phyloP scores from a whole-genome alignment of 23 tunicate species.

The Pegea sp. region DNA sequence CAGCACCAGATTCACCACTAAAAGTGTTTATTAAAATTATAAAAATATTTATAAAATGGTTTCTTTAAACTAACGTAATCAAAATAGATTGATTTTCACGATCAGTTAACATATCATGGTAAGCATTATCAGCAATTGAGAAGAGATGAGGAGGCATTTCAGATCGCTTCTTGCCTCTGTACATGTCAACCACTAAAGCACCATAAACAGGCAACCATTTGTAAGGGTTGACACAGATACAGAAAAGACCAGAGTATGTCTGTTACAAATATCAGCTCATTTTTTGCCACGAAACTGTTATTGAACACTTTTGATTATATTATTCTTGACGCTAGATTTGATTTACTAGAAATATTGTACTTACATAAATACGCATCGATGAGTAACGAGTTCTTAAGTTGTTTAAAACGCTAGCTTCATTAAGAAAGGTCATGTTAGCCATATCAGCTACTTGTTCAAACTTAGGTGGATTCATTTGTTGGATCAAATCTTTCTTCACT shows the following conservation, averaged over 20 bases:
- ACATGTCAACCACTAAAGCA: slow-evolving; percentile 58
- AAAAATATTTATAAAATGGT: neutral
- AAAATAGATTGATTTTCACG: slow-evolving; percentile 95
- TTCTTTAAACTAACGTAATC: slow-evolving; percentile 56
- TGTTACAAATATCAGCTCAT: too few species aligned
- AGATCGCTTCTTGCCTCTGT: slow-evolving; percentile 72
- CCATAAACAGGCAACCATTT: slow-evolving; percentile 97
- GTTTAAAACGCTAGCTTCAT: slow-evolving; percentile 75
- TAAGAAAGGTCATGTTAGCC: slow-evolving; percentile 98
- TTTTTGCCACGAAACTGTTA: too few species aligned
- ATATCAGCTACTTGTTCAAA: slow-evolving; percentile 79
- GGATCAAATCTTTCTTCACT: slow-evolving; percentile 58
- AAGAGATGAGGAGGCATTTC: slow-evolving; percentile 93
- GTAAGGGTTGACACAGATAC: slow-evolving; percentile 91
- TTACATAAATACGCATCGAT: slow-evolving; percentile 79
- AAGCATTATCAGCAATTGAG: slow-evolving; percentile 95
- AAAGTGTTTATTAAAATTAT: too few species aligned
- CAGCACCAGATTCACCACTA: slow-evolving; percentile 99
- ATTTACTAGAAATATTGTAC: slow-evolving; percentile 5
- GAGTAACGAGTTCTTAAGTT: slow-evolving; percentile 50
- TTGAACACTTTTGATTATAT: too few species aligned
- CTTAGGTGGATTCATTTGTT: slow-evolving; percentile 97
- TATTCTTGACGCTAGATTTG: neutral
- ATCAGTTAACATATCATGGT: slow-evolving; percentile 92
- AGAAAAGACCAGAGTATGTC: slow-evolving; percentile 96